Conservation (phyloP, 1,140 invertebrate species). For the Tribolium castaneum region DNA sequence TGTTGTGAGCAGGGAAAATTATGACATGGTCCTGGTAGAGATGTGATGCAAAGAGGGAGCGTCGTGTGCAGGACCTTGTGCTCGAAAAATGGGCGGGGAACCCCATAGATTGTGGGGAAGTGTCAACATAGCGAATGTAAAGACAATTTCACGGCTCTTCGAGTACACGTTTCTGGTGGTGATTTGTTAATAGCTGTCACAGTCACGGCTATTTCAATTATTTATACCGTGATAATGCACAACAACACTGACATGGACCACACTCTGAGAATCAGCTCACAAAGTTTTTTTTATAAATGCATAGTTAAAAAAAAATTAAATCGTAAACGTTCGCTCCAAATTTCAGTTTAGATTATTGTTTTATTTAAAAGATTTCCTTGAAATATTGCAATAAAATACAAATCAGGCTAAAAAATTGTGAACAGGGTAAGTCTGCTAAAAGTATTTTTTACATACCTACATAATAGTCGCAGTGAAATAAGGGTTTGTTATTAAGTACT, state of each 20-base stretch:
- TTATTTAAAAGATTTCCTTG: too few species aligned
- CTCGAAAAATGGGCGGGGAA: constrained; percentile 45
- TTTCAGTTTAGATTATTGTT: too few species aligned
- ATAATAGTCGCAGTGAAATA: too few species aligned
- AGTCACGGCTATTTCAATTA: constrained; percentile 46
- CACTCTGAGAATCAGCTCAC: too few species aligned
- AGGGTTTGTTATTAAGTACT: too few species aligned
- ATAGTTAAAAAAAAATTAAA: too few species aligned
- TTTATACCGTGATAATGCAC: constrained; percentile 1
- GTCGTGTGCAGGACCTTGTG: constrained; percentile 35
- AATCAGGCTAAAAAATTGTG: too few species aligned
- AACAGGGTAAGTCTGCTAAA: too few species aligned
- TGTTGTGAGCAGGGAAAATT: neutral
- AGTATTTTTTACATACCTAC: too few species aligned
- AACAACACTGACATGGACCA: neutral
- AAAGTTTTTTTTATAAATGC: too few species aligned
- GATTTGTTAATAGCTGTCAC: constrained; percentile 48
- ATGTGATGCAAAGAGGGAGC: constrained; percentile 15
- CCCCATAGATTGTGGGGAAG: constrained; percentile 51
- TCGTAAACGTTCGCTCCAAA: too few species aligned
- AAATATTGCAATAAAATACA: too few species aligned
- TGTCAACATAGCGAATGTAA: constrained; percentile 48
- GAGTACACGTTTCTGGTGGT: constrained; percentile 44
- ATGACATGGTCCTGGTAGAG: neutral
- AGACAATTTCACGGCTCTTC: constrained; percentile 53